These are phyloP conservation scores for Ophiodon elongatus DNA, from an alignment of 2,113 vertebrate genomes.

Conservation along the genomic window DNA sequence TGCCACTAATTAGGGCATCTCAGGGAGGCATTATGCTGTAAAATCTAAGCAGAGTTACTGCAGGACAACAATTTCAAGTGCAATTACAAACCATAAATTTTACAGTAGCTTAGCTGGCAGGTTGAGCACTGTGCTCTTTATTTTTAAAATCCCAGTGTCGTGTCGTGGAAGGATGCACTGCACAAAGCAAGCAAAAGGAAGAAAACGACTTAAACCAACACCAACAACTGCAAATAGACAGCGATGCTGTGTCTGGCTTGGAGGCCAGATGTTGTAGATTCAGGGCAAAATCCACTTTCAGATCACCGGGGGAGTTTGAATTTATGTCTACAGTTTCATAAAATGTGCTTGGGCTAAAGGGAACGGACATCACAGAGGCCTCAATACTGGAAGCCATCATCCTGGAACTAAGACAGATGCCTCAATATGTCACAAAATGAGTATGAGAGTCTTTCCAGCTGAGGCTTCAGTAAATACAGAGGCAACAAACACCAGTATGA, in stretches of 20 bases:
- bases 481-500: not conserved
- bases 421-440: slow-evolving; percentile 2
- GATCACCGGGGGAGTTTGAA: slow-evolving; percentile 39
- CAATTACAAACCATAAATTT: slow-evolving; percentile 17
- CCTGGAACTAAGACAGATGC: slow-evolving; percentile 18
- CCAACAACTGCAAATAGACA: slow-evolving; percentile 26
- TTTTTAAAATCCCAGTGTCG: not conserved
- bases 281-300: slow-evolving; percentile 53
- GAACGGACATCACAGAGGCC: not conserved
- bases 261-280: slow-evolving; percentile 30
- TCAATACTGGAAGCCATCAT: not conserved
- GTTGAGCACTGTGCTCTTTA: not conserved
- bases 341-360: slow-evolving; percentile 26
- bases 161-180: not conserved
- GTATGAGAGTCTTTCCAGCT: not conserved
- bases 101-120: not conserved
- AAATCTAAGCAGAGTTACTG: slow-evolving; percentile 12
- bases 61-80: slow-evolving; percentile 27
- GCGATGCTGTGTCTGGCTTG: slow-evolving; percentile 7
- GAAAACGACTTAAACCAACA: not conserved
- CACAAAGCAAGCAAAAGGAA: slow-evolving; percentile 11
- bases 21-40: slow-evolving; percentile 20
- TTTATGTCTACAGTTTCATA: slow-evolving; percentile 39
- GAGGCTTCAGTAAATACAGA: slow-evolving; percentile 6
- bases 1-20: slow-evolving; percentile 33